A percentile compares a stretch with the other conserved stretches of the same genome.
Conservation (phyloP, 1,140 invertebrate species). For the Aphelenchoides fujianensis region DNA sequence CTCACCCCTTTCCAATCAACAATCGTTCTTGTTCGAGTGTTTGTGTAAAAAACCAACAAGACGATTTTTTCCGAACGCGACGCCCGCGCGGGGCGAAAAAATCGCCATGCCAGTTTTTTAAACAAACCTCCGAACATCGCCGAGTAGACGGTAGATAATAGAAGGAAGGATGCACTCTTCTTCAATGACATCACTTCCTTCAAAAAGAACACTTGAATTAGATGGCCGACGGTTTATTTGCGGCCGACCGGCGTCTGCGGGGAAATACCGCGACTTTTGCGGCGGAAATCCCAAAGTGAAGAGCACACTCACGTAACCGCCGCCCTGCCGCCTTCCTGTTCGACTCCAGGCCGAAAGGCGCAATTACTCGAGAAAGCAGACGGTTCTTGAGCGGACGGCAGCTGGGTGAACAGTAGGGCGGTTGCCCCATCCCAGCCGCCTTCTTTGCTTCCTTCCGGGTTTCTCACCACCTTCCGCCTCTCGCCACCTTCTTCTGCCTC, state of each 20-base stretch:
- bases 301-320: background rate
- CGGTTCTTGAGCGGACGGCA: too few relatives aligned
- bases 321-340: too few relatives aligned
- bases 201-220: background rate
- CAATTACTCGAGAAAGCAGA: too few relatives aligned
- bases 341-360: too few relatives aligned
- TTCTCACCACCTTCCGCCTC: too few relatives aligned
- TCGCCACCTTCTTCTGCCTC: too few relatives aligned
- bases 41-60: slow-evolving; percentile 3
- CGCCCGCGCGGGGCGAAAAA: background rate
- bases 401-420: too few relatives aligned
- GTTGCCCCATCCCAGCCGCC: too few relatives aligned
- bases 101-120: slow-evolving; percentile 6
- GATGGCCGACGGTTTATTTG: background rate
- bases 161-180: background rate
- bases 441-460: too few relatives aligned
- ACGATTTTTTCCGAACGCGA: slow-evolving; percentile 1
- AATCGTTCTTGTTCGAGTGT: background rate
- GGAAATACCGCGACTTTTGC: background rate
- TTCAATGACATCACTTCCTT: background rate
- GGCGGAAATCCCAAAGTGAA: background rate
- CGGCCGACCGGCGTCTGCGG: background rate
- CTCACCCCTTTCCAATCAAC: background rate
- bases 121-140: background rate
- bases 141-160: background rate